Base-by-base conservation (phyloP, 2,888 invertebrate genomes). In the Campoplex nolae region DNA sequence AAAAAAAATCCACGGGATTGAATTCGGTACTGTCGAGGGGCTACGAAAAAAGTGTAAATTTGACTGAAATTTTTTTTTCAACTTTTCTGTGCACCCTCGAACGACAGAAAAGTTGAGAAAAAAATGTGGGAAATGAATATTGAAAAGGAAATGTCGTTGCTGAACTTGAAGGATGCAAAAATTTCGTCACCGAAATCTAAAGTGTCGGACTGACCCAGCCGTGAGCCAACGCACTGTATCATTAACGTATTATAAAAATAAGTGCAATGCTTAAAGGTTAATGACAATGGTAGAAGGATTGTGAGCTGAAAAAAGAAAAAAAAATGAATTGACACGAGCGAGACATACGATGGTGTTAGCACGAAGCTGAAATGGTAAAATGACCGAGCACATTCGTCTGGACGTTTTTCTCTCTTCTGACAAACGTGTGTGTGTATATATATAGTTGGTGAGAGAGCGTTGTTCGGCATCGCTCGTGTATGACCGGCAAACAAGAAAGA, bases 391-490 rank as follows among this genome's bases (percentile, higher is more conserved):
- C 68, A 74, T 80, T 84, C 74, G 79, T 58, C 65, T 45, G n/a
- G 70, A 75, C 71, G 70, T 77, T 83, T 78, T 65, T 65, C 28
- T 65, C 28, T 77, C 71, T 28, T 77, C n/a, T 65, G 32, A 58
- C 45, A 58, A 82, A 58, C 71, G 71, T 56, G 48, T 4, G 6
- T 38, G 38, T 6, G 38, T 38, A 23, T 23, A 23, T 38, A 76
- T 73, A 74, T 13, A 56, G 11, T 28, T 58, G 28, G 62, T 67
- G 45, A 42, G 45, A 42, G 79, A 76, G 76, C 75, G 84, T 84
- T 84, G 87, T 84, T 87, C 87, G 87, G 87, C 87, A 87, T 84
- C 82, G 75, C 75, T 87, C 87, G 87, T 87, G 84, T 84, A 84
- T 79, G 84, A 75, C 82, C 87, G 87, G 32, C 75, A 54, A 75